Evolutionary conservation across 1,140 invertebrate species (phyloP), one percentile per base, ranked within the genome.

Genomic region (Oedothorax gibbosus): DNA sequence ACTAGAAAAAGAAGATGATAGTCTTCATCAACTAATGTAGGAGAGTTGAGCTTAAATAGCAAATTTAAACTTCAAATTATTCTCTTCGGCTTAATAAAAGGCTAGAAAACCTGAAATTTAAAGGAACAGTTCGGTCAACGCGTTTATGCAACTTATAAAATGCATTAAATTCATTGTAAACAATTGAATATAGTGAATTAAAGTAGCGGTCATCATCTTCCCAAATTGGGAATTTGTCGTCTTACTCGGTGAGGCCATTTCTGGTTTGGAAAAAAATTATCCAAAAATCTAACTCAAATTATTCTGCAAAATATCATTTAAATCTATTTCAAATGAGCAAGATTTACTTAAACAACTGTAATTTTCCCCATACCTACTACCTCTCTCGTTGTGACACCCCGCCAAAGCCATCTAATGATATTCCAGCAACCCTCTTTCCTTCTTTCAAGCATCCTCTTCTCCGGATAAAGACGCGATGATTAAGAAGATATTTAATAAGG

Each of bases 401-500:
- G 65, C 65, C 78, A 69, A 80, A 49, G 6, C 15, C 20, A 10
- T n/a, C 20, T 64, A 71, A 81, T 57, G 71, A 57, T 35, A 81
- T 71, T 81, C 65, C 60, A 60, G 66, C 50, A 81, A 81, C 65
- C 78, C 11, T 53, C 7, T 21, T 81, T 79, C 65, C 64, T 81
- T 64, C n/a, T 77, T 81, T 68, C 71, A 71, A 71, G 51, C 77
- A 11, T 53, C 18, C 35, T 56, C 53, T 60, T 82, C 66, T 53
- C 53, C 51, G 80, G 80, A 72, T 73, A 56, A 73, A 82, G 56
- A 51, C 57, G 62, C 66, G 15, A 82, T 73, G 80, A 82, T 82
- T 82, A 82, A 82, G 80, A 54, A 60, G 80, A 82, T 82, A 82
- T 82, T 82, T 82, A 82, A 82, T 82, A 82, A 80, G 78, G 78